Percentiles rank a stretch among this genome's conserved stretches.
Evolutionary conservation across 2,113 vertebrate genomes (phyloP).

Genomic region (Bettongia penicillata): DNA sequence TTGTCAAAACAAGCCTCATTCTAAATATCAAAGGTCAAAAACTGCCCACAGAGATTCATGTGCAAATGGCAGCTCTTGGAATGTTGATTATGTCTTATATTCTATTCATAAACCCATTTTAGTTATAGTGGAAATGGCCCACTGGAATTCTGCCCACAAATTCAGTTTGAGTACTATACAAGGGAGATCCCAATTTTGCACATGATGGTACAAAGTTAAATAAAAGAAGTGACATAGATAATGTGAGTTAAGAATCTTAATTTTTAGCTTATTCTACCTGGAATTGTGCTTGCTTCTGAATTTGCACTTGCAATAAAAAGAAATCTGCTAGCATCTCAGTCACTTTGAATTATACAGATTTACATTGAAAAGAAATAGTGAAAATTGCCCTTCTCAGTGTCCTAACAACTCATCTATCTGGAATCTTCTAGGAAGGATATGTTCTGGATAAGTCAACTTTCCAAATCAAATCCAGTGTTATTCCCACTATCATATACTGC

Average conservation of each 20-base stretch:
- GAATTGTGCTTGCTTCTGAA: background rate
- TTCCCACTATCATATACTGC: background rate
- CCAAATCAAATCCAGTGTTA: background rate
- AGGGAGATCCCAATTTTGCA: background rate
- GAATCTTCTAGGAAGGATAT: background rate
- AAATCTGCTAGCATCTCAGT: background rate
- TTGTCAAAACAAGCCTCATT: constrained; percentile 11
- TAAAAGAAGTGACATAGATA: background rate
- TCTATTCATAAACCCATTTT: background rate
- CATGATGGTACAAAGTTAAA: background rate
- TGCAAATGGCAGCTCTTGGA: constrained; percentile 37
- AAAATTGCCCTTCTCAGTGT: background rate
- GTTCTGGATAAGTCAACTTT: background rate
- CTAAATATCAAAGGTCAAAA: constrained; percentile 56
- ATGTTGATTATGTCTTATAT: constrained; percentile 33
- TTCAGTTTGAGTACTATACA: background rate
- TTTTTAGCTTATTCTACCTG: background rate
- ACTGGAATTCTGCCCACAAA: background rate
- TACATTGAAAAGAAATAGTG: background rate
- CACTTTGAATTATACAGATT: constrained; percentile 30
- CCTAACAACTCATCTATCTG: background rate
- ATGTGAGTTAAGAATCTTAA: background rate
- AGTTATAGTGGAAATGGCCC: constrained; percentile 15
- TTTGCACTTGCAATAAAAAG: background rate
- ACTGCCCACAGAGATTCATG: constrained; percentile 18